These are phyloP conservation scores for Mormyrus iriodes DNA, from an alignment of 2,113 vertebrate species.

Conservation along the genomic window DNA sequence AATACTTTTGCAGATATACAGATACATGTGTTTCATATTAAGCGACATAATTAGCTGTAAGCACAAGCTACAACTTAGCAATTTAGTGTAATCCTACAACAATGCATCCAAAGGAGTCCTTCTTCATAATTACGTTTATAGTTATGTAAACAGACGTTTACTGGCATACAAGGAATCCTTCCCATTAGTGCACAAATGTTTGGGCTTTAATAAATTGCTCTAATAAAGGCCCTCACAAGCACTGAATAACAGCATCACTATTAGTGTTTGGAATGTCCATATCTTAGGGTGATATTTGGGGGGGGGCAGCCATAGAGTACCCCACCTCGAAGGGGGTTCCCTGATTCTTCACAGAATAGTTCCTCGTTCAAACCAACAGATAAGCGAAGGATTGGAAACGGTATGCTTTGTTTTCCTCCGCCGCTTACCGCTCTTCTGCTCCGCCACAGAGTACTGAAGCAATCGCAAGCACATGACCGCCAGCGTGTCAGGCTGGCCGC, in stretches of 20 bases:
- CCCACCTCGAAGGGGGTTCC: constrained; percentile 57
- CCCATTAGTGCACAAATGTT: not conserved
- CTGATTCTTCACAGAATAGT: constrained; percentile 44
- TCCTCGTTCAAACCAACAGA: constrained; percentile 54
- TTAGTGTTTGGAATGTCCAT: not conserved
- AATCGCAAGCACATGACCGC: constrained; percentile 53
- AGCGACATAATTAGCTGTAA: not conserved
- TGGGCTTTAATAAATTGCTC: not conserved
- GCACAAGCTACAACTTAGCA: not conserved
- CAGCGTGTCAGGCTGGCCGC: constrained; percentile 43
- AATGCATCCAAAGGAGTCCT: not conserved
- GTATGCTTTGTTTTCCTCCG: constrained; percentile 42
- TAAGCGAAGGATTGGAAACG: constrained; percentile 48
- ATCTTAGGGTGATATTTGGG: not conserved
- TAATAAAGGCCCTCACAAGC: constrained; percentile 8
- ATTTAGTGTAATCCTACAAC: not conserved
- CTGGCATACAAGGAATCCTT: not conserved
- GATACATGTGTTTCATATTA: not conserved
- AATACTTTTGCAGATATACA: not conserved
- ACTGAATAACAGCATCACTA: not conserved
- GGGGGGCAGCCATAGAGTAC: constrained; percentile 56
- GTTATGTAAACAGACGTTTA: not conserved
- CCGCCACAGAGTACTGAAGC: constrained; percentile 45
- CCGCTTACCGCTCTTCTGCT: constrained; percentile 46
- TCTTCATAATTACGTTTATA: not conserved